These are phyloP conservation scores for Xylota sylvarum DNA, from an alignment of 2,888 invertebrate genomes.

Conservation along the genomic window DNA sequence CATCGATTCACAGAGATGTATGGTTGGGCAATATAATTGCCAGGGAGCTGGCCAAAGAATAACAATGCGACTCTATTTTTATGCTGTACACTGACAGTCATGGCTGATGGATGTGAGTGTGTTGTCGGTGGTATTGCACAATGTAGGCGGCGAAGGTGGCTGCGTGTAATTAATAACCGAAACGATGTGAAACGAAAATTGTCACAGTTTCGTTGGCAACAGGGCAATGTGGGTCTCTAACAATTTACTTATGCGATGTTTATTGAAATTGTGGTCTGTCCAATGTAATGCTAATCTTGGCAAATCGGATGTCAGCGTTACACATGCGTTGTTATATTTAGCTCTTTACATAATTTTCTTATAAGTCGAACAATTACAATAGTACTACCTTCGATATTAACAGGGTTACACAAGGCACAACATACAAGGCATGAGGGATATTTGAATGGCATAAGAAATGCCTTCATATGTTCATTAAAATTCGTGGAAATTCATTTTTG, in stretches of 20 bases:
- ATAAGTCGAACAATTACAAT: not conserved
- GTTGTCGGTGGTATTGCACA: constrained; percentile 45
- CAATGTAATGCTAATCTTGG: not conserved
- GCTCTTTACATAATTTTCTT: not conserved
- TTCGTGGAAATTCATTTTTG: too few species aligned
- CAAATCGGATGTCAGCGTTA: constrained; percentile 7
- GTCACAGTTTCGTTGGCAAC: constrained; percentile 54
- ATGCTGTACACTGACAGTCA: constrained; percentile 42
- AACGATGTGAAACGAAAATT: constrained; percentile 72
- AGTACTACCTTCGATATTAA: not conserved
- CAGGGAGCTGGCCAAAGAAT: constrained; percentile 52
- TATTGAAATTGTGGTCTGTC: constrained; percentile 11
- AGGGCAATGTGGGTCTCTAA: not conserved
- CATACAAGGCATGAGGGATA: too few species aligned
- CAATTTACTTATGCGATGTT: constrained; percentile 31
- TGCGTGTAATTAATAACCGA: constrained; percentile 72
- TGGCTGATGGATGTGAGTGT: constrained; percentile 61
- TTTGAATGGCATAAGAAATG: too few species aligned
- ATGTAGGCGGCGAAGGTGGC: constrained; percentile 37
- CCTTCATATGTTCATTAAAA: too few species aligned
- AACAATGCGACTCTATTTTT: constrained; percentile 59
- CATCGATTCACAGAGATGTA: constrained; percentile 66
- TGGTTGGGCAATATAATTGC: constrained; percentile 65
- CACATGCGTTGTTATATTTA: not conserved
- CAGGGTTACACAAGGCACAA: not conserved